Evolutionary conservation across 35 echinoderm and acorn worm genomes (phyloP).

Genomic region (Nesometra sesokonis): DNA sequence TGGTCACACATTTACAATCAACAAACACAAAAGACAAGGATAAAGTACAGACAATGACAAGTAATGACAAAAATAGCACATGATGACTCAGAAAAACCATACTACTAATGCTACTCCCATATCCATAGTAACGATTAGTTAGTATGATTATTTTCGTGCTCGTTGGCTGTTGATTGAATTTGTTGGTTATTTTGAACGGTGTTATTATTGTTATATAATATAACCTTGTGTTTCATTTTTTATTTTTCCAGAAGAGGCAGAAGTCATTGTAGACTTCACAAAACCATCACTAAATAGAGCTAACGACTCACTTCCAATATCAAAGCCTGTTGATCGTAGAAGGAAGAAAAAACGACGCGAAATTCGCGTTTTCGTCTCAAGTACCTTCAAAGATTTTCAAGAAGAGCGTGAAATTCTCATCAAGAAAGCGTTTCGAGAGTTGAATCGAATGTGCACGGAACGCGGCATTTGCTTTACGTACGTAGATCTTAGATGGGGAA

Average conservation of each 20-base stretch:
- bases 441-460: conserved; percentile 74
- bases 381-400: conserved; percentile 73
- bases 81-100: too few species aligned
- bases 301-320: not conserved
- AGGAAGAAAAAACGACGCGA: conserved; percentile 63
- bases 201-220: too few species aligned
- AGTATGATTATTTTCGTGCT: too few species aligned
- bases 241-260: not conserved
- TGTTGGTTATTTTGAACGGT: too few species aligned
- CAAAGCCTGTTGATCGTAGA: not conserved
- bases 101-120: too few species aligned
- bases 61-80: too few species aligned
- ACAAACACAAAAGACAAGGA: too few species aligned
- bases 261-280: not conserved
- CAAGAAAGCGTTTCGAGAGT: conserved; percentile 78
- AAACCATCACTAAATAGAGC: not conserved
- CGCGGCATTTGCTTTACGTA: conserved; percentile 83
- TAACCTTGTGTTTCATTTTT: too few species aligned
- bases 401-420: conserved; percentile 75
- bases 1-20: too few species aligned
- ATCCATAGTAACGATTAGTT: too few species aligned
- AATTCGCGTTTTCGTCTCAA: conserved; percentile 79
- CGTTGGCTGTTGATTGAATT: too few species aligned
- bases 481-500: conserved; percentile 88
- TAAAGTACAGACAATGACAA: too few species aligned